phyloP scores from a whole-genome alignment of 2,888 invertebrate species.

The Spialia ferax region DNA sequence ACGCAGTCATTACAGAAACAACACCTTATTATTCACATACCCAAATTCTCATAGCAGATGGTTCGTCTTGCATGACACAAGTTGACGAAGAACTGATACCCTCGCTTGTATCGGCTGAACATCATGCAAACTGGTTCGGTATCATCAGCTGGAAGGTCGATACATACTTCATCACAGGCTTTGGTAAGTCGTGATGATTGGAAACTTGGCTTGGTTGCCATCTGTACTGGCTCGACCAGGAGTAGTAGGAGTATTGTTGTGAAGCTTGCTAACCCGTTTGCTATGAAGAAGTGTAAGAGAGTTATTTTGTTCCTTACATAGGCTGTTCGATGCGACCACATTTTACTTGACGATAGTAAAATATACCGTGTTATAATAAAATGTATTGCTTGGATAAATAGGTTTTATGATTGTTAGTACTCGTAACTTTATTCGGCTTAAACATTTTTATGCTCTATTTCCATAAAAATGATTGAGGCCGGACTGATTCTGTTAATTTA shows the following conservation, averaged over 20 bases:
- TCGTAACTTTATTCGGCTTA: no score
- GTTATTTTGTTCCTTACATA: no score
- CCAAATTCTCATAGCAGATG: conserved; percentile 68
- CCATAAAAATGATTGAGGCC: no score
- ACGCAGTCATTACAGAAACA: no score
- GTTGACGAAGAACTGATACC: conserved; percentile 72
- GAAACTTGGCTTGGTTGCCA: background rate
- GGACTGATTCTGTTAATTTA: no score
- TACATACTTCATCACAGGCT: conserved; percentile 55
- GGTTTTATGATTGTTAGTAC: no score
- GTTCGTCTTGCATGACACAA: conserved; percentile 72
- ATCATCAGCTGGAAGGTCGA: conserved; percentile 64
- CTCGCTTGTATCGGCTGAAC: conserved; percentile 75
- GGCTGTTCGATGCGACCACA: no score
- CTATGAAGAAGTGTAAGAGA: background rate
- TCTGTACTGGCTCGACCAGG: background rate
- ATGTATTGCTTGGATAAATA: no score
- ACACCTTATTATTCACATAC: conserved; percentile 57
- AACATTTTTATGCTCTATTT: no score
- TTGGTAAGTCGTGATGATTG: background rate
- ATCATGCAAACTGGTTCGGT: conserved; percentile 75
- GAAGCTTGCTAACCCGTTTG: background rate
- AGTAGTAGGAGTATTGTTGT: background rate
- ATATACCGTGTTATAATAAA: no score
- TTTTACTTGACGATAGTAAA: no score